Evolutionary conservation across 2,113 vertebrate genomes (phyloP).

Genomic region (Sminthopsis crassicaudata): DNA sequence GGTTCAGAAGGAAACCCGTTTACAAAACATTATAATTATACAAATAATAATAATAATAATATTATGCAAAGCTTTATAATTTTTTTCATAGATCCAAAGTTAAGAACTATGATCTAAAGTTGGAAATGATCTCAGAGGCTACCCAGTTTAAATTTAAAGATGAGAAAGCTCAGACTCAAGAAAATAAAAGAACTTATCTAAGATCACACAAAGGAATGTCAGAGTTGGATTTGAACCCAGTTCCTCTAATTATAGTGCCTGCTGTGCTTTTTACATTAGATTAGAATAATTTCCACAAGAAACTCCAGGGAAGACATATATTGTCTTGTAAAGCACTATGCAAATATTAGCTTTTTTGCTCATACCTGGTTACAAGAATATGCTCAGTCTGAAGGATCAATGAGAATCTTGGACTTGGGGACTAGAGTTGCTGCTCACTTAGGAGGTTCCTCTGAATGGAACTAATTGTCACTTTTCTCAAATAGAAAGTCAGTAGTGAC

Average conservation of each 20-base stretch:
- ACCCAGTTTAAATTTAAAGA: neutral
- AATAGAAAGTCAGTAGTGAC: conserved; percentile 95
- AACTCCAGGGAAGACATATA: neutral
- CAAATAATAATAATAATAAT: no score
- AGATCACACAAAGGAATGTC: neutral
- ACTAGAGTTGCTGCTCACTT: conserved; percentile 92
- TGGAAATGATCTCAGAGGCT: neutral
- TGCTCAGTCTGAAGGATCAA: conserved; percentile 95
- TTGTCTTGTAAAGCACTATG: neutral
- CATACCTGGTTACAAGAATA: conserved; percentile 98
- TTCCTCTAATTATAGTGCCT: neutral
- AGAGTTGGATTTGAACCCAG: neutral
- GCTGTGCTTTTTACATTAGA: neutral
- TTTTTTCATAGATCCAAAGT: neutral
- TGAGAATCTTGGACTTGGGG: conserved; percentile 97
- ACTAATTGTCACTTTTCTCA: conserved; percentile 98
- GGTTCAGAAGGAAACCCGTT: neutral
- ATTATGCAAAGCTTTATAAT: neutral
- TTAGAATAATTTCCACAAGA: neutral
- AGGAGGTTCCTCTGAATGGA: conserved; percentile 96
- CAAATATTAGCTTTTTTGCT: neutral
- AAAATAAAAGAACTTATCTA: neutral
- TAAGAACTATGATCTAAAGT: neutral
- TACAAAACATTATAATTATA: neutral
- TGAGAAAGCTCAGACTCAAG: neutral